Conservation (phyloP, 2,113 vertebrate genomes). For the Taxidea taxus region DNA sequence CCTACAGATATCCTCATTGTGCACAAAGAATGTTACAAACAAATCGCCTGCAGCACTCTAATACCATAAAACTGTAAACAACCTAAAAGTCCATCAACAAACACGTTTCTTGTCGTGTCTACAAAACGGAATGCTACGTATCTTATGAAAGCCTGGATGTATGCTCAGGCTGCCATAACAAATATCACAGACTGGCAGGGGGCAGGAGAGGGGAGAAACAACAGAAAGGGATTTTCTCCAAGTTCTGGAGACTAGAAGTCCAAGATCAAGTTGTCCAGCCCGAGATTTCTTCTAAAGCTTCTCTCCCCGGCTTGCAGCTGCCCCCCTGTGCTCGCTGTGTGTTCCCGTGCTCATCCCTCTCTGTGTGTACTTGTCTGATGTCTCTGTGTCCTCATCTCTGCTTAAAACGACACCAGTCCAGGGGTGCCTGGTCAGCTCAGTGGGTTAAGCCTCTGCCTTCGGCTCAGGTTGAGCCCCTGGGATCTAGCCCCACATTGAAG, state of each 20-base stretch:
- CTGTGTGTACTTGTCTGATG: fast-evolving
- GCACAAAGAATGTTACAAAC: not conserved
- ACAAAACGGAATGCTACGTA: not conserved
- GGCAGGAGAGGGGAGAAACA: not conserved
- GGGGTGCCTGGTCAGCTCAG: too few relatives aligned
- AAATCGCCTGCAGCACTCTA: not conserved
- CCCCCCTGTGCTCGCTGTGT: not conserved
- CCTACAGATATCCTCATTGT: not conserved
- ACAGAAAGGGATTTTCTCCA: not conserved
- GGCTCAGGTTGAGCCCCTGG: too few relatives aligned
- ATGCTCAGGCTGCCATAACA: not conserved
- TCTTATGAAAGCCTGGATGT: not conserved
- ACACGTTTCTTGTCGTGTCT: not conserved
- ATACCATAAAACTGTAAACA: not conserved
- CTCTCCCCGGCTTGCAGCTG: not conserved
- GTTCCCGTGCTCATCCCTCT: not conserved
- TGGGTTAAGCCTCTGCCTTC: too few relatives aligned
- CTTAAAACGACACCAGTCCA: not conserved
- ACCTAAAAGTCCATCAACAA: not conserved
- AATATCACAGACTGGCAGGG: not conserved
- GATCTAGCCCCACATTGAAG: too few relatives aligned
- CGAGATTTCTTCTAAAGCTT: not conserved
- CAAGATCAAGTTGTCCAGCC: not conserved
- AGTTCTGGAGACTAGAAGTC: not conserved
- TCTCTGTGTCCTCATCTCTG: not conserved